Conservation (phyloP, 1,140 invertebrate genomes). For the Ceratina australensis region DNA sequence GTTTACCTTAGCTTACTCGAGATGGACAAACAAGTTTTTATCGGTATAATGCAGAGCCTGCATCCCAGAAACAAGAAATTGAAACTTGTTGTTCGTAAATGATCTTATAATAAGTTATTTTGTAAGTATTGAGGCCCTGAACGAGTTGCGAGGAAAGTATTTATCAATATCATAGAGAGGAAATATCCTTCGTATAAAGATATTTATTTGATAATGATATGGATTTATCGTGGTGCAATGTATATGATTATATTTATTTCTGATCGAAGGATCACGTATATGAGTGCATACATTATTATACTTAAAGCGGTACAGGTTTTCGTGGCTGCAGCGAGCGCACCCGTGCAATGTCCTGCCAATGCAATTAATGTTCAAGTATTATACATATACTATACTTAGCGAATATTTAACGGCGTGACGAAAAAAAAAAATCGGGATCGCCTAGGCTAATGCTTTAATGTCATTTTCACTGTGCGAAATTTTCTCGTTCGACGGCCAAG, state of each 20-base stretch:
- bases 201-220: slow-evolving; percentile 29
- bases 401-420: slow-evolving; percentile 41
- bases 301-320: slow-evolving; percentile 44
- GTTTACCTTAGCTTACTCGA: too few species aligned
- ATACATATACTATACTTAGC: slow-evolving; percentile 40
- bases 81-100: neutral
- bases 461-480: slow-evolving; percentile 25
- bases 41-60: neutral
- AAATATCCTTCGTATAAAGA: neutral
- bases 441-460: neutral
- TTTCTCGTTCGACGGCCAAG: slow-evolving; percentile 1
- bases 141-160: neutral
- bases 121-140: neutral
- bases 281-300: slow-evolving; percentile 12
- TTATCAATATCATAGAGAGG: slow-evolving; percentile 17
- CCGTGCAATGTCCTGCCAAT: slow-evolving; percentile 73
- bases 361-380: slow-evolving; percentile 67
- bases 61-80: neutral
- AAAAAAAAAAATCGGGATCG: slow-evolving; percentile 14
- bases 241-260: slow-evolving; percentile 28
- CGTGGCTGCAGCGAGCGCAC: slow-evolving; percentile 53
- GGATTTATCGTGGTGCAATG: slow-evolving; percentile 11
- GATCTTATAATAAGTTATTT: neutral
- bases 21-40: too few species aligned
- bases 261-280: neutral